These are phyloP conservation scores for Melanargia galathea DNA, from an alignment of 2,888 invertebrate genomes.

Conservation along the genomic window DNA sequence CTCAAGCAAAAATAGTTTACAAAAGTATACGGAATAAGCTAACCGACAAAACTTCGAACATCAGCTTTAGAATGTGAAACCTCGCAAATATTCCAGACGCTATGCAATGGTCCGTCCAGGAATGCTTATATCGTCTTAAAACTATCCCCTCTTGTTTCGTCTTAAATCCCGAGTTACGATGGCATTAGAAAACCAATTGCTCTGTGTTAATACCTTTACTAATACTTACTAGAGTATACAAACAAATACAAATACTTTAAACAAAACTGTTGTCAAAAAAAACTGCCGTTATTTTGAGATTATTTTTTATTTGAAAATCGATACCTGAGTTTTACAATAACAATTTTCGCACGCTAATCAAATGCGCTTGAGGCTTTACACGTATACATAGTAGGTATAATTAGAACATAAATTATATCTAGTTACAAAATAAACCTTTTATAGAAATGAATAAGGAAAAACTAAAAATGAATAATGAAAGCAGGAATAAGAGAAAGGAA, in stretches of 20 bases:
- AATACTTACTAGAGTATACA: background rate
- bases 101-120: constrained; percentile 40
- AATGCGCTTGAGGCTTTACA: no score
- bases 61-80: constrained; percentile 25
- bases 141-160: constrained; percentile 35
- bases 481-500: no score
- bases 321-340: no score
- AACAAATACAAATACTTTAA: background rate
- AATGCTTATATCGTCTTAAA: constrained; percentile 42
- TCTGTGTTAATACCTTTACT: constrained; percentile 29
- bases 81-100: constrained; percentile 33
- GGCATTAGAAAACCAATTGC: constrained; percentile 45
- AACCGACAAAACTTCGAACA: constrained; percentile 29
- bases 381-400: no score
- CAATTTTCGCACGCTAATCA: no score
- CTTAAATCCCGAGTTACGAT: constrained; percentile 43
- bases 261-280: no score
- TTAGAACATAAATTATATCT: no score
- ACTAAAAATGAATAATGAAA: no score
- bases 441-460: no score
- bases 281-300: no score
- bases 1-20: background rate
- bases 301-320: no score
- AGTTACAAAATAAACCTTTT: no score
- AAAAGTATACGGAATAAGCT: constrained; percentile 22